These are phyloP conservation scores for Anguilla pacifica DNA, from an alignment of 2,797 vertebrate genomes.

Conservation along the genomic window DNA sequence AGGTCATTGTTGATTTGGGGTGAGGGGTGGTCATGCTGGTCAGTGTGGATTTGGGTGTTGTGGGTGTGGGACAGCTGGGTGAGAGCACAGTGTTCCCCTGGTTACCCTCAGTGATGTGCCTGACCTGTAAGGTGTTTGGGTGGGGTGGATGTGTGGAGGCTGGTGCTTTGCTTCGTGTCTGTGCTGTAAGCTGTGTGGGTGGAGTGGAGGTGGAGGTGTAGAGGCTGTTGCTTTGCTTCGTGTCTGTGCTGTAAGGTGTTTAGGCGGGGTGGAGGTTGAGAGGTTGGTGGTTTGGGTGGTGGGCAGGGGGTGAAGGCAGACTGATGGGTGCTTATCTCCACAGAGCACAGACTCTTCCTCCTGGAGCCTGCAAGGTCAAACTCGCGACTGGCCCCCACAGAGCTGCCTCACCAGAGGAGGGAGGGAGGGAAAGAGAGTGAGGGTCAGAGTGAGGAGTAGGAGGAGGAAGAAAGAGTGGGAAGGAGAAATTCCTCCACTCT, in stretches of 20 bases:
- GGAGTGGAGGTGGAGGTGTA: background rate
- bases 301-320: background rate
- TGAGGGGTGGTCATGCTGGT: background rate
- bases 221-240: background rate
- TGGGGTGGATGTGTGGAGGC: background rate
- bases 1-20: background rate
- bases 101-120: background rate
- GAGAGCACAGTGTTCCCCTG: background rate
- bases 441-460: background rate
- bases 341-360: constrained; percentile 1
- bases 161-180: background rate
- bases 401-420: background rate
- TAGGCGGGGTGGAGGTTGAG: no score
- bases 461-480: background rate
- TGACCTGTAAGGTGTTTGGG: background rate
- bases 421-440: background rate
- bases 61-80: background rate
- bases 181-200: background rate
- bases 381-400: background rate
- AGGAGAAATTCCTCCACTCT: background rate
- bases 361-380: background rate
- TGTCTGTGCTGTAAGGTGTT: background rate
- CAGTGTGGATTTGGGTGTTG: background rate
- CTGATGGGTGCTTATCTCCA: background rate
- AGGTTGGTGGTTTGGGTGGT: background rate